These are phyloP conservation scores for Molanna angustata DNA, from an alignment of 2,888 invertebrate species.

Conservation along the genomic window DNA sequence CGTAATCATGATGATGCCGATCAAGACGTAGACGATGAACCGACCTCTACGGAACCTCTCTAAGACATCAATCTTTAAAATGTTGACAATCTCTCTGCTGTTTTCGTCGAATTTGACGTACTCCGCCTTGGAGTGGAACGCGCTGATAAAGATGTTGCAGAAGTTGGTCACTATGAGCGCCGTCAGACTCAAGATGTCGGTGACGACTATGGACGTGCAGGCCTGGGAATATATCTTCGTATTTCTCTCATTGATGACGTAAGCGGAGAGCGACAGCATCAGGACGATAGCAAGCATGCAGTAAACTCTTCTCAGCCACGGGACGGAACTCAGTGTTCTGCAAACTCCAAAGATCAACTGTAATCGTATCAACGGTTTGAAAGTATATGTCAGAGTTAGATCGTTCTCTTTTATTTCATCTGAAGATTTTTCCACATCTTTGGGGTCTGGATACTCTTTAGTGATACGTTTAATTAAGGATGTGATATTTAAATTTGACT, in stretches of 20 bases:
- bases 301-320: not conserved
- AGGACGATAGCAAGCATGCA: not conserved
- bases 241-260: not conserved
- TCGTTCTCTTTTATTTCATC: not conserved
- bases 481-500: no score
- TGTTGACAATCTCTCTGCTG: not conserved
- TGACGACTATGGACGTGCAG: not conserved
- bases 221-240: not conserved
- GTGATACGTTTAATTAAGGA: no score
- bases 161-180: not conserved
- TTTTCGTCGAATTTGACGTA: not conserved
- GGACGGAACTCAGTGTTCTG: not conserved
- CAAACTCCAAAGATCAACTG: constrained; percentile 1
- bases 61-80: not conserved
- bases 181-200: not conserved
- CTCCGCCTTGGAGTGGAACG: not conserved
- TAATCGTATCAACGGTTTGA: not conserved
- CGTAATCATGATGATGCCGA: not conserved
- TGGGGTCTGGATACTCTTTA: no score
- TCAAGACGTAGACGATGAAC: not conserved
- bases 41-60: not conserved
- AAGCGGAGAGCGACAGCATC: not conserved
- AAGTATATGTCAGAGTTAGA: not conserved
- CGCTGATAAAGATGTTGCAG: constrained; percentile 9
- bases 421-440: not conserved